Conservation (phyloP, 2,888 invertebrate species). For the Gastracanthus pulcherrimus region DNA sequence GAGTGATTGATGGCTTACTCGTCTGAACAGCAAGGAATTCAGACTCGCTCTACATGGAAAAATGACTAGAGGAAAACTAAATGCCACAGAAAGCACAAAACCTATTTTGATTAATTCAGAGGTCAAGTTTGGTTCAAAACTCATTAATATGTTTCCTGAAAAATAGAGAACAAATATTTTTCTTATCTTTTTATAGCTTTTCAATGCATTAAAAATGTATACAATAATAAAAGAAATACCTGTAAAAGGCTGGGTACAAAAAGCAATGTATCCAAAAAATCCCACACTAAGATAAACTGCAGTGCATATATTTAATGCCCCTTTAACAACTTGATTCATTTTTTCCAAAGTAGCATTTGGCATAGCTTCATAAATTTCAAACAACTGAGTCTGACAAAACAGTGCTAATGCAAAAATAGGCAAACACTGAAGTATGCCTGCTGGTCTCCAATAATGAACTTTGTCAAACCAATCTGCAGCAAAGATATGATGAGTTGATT, state of each 20-base stretch:
- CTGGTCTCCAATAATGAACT: slow-evolving; percentile 89
- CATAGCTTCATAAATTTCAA: slow-evolving; percentile 94
- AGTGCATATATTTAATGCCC: slow-evolving; percentile 95
- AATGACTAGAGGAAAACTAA: slow-evolving; percentile 97
- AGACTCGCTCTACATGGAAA: slow-evolving; percentile 97
- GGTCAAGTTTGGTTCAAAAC: slow-evolving; percentile 88
- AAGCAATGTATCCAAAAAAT: slow-evolving; percentile 95
- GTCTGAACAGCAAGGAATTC: slow-evolving; percentile 89
- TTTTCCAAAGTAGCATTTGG: slow-evolving; percentile 92
- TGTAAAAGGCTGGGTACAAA: slow-evolving; percentile 87
- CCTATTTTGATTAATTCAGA: slow-evolving; percentile 96
- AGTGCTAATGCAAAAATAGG: slow-evolving; percentile 98
- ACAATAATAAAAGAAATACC: slow-evolving; percentile 77
- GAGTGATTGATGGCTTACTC: slow-evolving; percentile 58
- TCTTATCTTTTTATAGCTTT: neutral
- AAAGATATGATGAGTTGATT: slow-evolving; percentile 87
- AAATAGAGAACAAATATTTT: too few species aligned
- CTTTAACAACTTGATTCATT: slow-evolving; percentile 92
- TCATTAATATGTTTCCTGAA: slow-evolving; percentile 93
- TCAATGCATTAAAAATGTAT: neutral
- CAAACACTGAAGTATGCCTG: slow-evolving; percentile 92
- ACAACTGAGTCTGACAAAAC: slow-evolving; percentile 97
- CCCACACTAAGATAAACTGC: slow-evolving; percentile 94
- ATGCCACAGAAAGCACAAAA: slow-evolving; percentile 95
- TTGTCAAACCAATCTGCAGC: slow-evolving; percentile 86